These are phyloP conservation scores for Spatula versicolor DNA, from an alignment of 2,797 vertebrate species.

Conservation along the genomic window DNA sequence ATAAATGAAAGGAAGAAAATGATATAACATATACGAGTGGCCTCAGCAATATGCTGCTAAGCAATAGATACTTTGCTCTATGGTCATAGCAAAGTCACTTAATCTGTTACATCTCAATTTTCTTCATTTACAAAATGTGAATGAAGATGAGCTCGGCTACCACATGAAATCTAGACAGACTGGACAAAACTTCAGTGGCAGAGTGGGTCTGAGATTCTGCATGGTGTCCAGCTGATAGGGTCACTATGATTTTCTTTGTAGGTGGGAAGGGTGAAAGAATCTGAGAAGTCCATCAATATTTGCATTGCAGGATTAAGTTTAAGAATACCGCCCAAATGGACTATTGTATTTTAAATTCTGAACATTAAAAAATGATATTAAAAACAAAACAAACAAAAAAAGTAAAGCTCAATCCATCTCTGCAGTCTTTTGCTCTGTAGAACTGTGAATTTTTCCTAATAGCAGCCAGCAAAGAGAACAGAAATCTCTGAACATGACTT, in stretches of 20 bases:
- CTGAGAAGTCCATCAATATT: neutral
- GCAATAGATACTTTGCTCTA: neutral
- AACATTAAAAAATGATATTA: neutral
- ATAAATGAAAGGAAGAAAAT: neutral
- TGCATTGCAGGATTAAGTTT: neutral
- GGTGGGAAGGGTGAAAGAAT: neutral
- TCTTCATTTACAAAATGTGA: neutral
- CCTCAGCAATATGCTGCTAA: neutral
- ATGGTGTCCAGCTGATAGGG: neutral
- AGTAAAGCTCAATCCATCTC: neutral
- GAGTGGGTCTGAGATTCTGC: neutral
- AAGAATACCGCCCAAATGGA: neutral
- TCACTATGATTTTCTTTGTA: neutral
- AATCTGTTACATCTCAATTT: neutral
- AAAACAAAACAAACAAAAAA: neutral
- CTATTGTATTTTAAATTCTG: neutral
- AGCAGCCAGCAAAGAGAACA: constrained; percentile 15
- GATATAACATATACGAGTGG: neutral
- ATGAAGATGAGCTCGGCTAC: neutral
- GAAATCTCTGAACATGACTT: neutral
- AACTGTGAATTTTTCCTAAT: neutral
- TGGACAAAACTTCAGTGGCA: neutral
- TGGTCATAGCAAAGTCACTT: neutral
- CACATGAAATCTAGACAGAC: neutral
- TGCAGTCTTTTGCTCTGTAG: neutral